Base-by-base conservation (phyloP, 2,113 vertebrate species). In the Apus apus region DNA sequence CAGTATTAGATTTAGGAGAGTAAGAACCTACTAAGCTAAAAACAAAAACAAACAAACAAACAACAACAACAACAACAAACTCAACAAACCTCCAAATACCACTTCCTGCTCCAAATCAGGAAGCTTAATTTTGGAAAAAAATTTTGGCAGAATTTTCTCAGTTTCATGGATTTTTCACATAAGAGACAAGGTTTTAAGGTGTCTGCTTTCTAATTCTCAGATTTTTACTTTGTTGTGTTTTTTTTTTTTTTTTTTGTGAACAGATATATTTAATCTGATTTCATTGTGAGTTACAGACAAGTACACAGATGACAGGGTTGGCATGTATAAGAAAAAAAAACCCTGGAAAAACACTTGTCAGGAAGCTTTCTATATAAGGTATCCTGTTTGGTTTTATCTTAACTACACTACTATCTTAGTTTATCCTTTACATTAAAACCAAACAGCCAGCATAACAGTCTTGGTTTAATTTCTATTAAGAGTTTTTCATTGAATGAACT, bases 1-100 rank as follows among this genome's bases (percentile, higher is more conserved):
- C 48, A 15, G 9, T 40, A 22, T 8, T 46, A 27, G 3, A 71
- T 26, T 53, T 53, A 26, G 51, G 51, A 80, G 8, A 46, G 5
- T 74, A 78, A 79, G 27, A 50, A 78, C 61, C 23, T 68, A 51
- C 53, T 54, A 54, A 29, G 25, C 4, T 54, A 70, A 7, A 50
- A 50, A 21, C 20, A 8, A 5, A 13, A 46, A 30, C 8, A 27
- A 54, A 9, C 8, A 25, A 34, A 14, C 6, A 29, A 54, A 32
- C 10, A 29, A 48, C 53, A 68, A 6, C 40, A 51, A 30, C 4
- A 25, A 13, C 8, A 36, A 38, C 38, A 38, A 46, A 11, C 8
- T 13, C 25, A 54, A 32, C 11, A 38, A 30, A 54, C 32, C 6
- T 3, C 1, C 3, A 53, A 71, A 66, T 1, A 34, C 0, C 1